These are phyloP conservation scores for Linurgus olivaceus DNA, from an alignment of 2,797 vertebrate species.

Conservation along the genomic window DNA sequence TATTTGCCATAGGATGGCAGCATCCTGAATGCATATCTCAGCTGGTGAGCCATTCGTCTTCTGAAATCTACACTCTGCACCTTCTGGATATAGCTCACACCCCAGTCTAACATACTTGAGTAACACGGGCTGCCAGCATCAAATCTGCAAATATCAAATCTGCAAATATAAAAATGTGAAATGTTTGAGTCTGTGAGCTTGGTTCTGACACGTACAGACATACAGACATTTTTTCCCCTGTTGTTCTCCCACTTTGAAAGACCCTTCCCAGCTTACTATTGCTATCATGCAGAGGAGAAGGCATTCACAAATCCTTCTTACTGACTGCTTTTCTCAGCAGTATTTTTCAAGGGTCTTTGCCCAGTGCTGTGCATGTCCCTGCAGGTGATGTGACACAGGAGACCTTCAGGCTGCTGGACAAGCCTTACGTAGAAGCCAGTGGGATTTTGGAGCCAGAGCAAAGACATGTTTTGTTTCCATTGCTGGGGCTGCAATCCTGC, in stretches of 20 bases:
- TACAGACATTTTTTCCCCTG: background rate
- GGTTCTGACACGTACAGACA: background rate
- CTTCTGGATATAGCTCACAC: background rate
- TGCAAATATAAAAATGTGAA: background rate
- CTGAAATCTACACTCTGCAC: background rate
- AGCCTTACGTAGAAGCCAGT: background rate
- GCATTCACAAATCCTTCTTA: background rate
- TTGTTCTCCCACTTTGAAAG: background rate
- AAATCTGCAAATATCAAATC: background rate
- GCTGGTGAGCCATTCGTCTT: background rate
- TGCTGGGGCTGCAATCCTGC: background rate
- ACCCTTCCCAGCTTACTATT: background rate
- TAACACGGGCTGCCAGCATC: background rate
- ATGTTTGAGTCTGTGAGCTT: background rate
- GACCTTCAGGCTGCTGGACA: background rate
- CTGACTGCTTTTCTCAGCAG: background rate
- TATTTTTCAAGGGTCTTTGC: background rate
- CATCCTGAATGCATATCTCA: background rate
- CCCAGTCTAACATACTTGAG: background rate
- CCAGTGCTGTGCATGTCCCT: background rate
- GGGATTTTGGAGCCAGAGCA: background rate
- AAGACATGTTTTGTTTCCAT: background rate
- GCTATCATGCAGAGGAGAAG: background rate
- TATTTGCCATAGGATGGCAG: background rate
- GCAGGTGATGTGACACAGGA: background rate